phyloP scores from a whole-genome alignment of 2,113 vertebrate genomes.

The Aepyceros melampus region DNA sequence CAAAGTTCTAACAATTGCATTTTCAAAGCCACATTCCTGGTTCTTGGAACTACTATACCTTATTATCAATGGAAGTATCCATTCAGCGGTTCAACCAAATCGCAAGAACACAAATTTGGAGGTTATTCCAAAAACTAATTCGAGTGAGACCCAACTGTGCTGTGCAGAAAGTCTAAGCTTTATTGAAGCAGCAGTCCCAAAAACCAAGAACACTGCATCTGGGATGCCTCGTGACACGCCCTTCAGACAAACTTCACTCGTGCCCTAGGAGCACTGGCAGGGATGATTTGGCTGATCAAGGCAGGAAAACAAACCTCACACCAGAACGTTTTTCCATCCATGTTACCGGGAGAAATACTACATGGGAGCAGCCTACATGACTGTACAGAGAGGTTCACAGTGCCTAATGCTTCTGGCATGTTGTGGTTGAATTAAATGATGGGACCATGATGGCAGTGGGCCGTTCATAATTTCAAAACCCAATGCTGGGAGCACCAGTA shows the following conservation, averaged over 20 bases:
- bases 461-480: constrained; percentile 50
- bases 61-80: constrained; percentile 60
- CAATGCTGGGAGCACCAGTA: constrained; percentile 49
- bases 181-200: constrained; percentile 75
- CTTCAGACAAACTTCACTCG: constrained; percentile 74
- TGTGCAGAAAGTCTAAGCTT: constrained; percentile 61
- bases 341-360: constrained; percentile 78
- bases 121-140: constrained; percentile 64
- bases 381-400: constrained; percentile 53
- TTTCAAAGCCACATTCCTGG: constrained; percentile 75
- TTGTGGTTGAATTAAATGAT: constrained; percentile 51
- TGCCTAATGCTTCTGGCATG: constrained; percentile 27
- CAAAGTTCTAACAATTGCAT: constrained; percentile 65
- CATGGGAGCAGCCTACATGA: constrained; percentile 67
- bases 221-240: constrained; percentile 69
- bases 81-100: constrained; percentile 70
- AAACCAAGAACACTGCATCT: constrained; percentile 76
- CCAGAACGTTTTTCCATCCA: constrained; percentile 68
- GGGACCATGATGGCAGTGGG: constrained; percentile 53
- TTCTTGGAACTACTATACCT: constrained; percentile 80
- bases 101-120: constrained; percentile 73
- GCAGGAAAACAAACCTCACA: constrained; percentile 77
- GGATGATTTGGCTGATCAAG: constrained; percentile 77
- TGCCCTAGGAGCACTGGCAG: constrained; percentile 77
- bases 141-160: constrained; percentile 65